phyloP scores from a whole-genome alignment of 2,888 invertebrate genomes.

The Xanthorhoe designata region DNA sequence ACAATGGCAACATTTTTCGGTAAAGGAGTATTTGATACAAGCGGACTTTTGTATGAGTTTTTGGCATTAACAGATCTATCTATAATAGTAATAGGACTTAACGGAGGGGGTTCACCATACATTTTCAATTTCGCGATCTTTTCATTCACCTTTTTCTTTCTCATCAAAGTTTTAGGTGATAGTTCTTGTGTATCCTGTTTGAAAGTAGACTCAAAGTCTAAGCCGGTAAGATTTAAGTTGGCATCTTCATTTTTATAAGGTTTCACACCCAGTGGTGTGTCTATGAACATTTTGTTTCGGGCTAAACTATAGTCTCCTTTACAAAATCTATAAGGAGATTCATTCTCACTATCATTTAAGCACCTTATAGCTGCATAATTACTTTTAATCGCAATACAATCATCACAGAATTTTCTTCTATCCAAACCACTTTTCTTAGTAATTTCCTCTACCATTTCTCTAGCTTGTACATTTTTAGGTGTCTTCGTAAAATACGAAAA shows the following conservation, averaged over 20 bases:
- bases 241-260: slow-evolving; percentile 47
- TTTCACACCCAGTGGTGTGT: slow-evolving; percentile 59
- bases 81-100: slow-evolving; percentile 78
- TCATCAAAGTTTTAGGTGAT: slow-evolving; percentile 59
- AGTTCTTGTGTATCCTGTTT: slow-evolving; percentile 63
- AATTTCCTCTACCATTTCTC: slow-evolving; percentile 75
- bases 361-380: slow-evolving; percentile 52
- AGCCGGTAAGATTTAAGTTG: slow-evolving; percentile 68
- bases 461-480: slow-evolving; percentile 82
- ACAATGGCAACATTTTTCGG: slow-evolving; percentile 41
- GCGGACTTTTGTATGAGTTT: slow-evolving; percentile 72
- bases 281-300: slow-evolving; percentile 65
- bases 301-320: slow-evolving; percentile 61
- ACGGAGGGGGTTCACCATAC: slow-evolving; percentile 84
- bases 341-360: slow-evolving; percentile 58
- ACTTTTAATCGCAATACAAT: slow-evolving; percentile 66
- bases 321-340: slow-evolving; percentile 70
- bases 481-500: slow-evolving; percentile 86
- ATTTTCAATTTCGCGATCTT: slow-evolving; percentile 80
- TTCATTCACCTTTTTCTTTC: slow-evolving; percentile 66
- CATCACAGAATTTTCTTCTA: slow-evolving; percentile 58
- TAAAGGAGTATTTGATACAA: slow-evolving; percentile 44
- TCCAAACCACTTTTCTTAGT: slow-evolving; percentile 54
- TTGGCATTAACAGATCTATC: slow-evolving; percentile 68
- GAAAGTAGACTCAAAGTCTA: slow-evolving; percentile 80